Evolutionary conservation across 2,888 invertebrate genomes (phyloP).

Genomic region (Eupsilia transversa): DNA sequence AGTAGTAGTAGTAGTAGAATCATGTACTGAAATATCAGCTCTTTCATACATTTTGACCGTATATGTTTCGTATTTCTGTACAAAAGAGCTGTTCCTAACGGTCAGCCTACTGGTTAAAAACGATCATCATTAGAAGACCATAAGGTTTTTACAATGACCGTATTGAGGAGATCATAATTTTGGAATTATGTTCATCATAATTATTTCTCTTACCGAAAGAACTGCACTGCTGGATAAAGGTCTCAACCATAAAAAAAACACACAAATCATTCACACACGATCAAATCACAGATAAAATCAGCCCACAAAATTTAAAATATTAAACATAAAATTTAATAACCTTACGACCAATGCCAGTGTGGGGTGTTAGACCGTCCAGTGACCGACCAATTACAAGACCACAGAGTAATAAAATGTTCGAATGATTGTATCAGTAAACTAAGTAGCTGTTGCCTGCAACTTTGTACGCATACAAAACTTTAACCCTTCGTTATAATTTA

Average conservation of each 20-base stretch:
- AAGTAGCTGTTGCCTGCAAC: constrained; percentile 9
- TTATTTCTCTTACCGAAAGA: background rate
- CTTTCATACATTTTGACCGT: too few relatives aligned
- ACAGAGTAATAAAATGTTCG: constrained; percentile 76
- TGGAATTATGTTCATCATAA: too few relatives aligned
- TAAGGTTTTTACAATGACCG: too few relatives aligned
- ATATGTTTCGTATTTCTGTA: too few relatives aligned
- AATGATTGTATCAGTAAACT: constrained; percentile 62
- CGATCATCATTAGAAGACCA: too few relatives aligned
- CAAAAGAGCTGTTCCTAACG: too few relatives aligned
- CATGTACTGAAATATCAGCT: too few relatives aligned
- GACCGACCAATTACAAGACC: constrained; percentile 73
- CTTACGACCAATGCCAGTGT: constrained; percentile 39
- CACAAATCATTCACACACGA: constrained; percentile 30
- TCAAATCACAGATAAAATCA: constrained; percentile 35
- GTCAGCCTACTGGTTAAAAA: too few relatives aligned
- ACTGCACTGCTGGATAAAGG: background rate
- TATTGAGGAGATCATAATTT: too few relatives aligned
- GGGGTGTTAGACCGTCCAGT: constrained; percentile 53
- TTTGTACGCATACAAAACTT: background rate
- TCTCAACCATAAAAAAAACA: background rate
- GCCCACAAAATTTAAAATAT: constrained; percentile 21
- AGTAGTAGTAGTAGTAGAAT: too few relatives aligned
- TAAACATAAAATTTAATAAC: constrained; percentile 38
- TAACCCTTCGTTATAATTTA: constrained; percentile 9